phyloP scores from a whole-genome alignment of 2,113 vertebrate genomes.

The Erinaceus europaeus region DNA sequence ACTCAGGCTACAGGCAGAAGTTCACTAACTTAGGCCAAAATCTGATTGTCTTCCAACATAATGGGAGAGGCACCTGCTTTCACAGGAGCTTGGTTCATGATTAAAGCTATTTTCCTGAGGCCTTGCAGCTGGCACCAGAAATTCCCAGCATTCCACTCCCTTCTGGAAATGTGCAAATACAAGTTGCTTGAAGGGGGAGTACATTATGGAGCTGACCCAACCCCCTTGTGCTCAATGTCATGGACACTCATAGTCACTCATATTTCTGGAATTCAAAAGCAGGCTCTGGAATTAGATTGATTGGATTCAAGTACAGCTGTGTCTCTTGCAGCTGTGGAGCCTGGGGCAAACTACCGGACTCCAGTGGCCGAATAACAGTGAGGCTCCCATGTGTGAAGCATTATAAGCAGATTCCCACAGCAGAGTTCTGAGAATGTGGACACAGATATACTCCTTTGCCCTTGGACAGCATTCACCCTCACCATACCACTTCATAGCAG shows the following conservation, averaged over 20 bases:
- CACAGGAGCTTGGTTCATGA: background rate
- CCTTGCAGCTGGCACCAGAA: background rate
- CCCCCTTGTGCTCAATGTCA: background rate
- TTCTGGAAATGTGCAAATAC: background rate
- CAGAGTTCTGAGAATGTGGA: too few relatives aligned
- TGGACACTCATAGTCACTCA: background rate
- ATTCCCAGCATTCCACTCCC: slow-evolving; percentile 25
- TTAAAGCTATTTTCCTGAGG: slow-evolving; percentile 1
- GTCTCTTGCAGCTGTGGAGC: background rate
- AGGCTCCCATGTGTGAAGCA: too few relatives aligned
- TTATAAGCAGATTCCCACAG: background rate
- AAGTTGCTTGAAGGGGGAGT: background rate
- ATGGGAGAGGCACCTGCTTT: background rate
- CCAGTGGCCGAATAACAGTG: background rate
- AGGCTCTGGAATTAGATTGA: background rate
- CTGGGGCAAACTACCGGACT: background rate
- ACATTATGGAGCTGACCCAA: background rate
- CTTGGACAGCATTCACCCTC: background rate
- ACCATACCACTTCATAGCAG: background rate
- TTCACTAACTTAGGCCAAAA: background rate
- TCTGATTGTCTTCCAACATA: background rate
- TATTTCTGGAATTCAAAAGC: background rate
- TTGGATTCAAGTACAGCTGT: background rate
- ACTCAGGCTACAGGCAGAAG: background rate
- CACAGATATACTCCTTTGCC: background rate